phyloP scores from a whole-genome alignment of 2,113 vertebrate genomes.

The Damaliscus lunatus region DNA sequence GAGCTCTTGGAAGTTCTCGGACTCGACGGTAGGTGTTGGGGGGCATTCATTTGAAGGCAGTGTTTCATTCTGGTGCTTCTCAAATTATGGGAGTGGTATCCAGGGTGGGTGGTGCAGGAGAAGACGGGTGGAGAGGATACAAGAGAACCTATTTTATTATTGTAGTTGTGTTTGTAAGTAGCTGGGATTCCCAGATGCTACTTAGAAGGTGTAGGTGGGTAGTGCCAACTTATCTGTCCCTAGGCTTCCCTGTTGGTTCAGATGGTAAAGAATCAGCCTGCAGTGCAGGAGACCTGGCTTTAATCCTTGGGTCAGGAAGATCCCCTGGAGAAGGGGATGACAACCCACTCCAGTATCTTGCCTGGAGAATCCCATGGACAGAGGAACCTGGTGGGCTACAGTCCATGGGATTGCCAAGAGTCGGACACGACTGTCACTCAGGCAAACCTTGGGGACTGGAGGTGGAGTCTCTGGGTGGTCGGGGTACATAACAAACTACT shows the following conservation, averaged over 20 bases:
- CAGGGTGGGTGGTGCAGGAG: background rate
- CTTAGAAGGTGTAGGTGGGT: background rate
- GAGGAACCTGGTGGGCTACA: background rate
- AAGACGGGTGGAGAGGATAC: background rate
- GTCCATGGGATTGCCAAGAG: background rate
- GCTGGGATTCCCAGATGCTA: background rate
- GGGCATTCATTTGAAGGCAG: background rate
- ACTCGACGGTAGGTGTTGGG: slow-evolving; percentile 89
- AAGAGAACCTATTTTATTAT: background rate
- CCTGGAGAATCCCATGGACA: background rate
- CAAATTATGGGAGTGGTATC: background rate
- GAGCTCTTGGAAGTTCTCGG: slow-evolving; percentile 96
- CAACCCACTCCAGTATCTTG: background rate
- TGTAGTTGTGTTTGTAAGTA: rapidly evolving
- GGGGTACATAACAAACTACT: background rate
- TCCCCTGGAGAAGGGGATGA: background rate
- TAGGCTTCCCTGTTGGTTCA: background rate
- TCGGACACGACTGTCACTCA: background rate
- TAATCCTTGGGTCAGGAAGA: background rate
- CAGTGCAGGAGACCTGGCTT: background rate
- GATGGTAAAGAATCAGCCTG: background rate
- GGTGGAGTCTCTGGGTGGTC: too few species aligned
- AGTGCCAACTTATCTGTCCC: background rate
- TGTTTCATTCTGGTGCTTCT: background rate
- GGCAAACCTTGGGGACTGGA: rapidly evolving